phyloP scores from a whole-genome alignment of 2,888 invertebrate species.

The Macrosoma leucophasiata region DNA sequence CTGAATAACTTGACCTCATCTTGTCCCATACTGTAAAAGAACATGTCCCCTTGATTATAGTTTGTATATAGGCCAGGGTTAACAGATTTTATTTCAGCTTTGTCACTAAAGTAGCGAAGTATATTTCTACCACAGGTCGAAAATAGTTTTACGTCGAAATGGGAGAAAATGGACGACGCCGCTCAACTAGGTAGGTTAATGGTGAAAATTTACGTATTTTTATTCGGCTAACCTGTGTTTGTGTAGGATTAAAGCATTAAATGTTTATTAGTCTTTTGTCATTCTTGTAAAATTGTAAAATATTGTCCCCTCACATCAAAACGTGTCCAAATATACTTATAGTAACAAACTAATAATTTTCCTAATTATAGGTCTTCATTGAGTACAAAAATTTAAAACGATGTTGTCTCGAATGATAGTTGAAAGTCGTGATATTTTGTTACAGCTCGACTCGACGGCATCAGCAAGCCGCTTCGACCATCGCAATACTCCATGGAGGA shows the following conservation, averaged over 20 bases:
- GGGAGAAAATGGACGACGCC: constrained; percentile 91
- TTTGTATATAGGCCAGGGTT: constrained; percentile 48
- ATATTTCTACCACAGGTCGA: constrained; percentile 66
- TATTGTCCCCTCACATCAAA: too few species aligned
- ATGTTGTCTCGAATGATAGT: too few species aligned
- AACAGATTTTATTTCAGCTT: constrained; percentile 67
- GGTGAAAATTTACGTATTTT: too few species aligned
- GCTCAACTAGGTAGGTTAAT: constrained; percentile 87
- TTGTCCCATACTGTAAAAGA: constrained; percentile 8
- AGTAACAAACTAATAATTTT: too few species aligned
- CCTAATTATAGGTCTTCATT: too few species aligned
- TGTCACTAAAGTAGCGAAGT: constrained; percentile 60
- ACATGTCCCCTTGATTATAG: too few species aligned
- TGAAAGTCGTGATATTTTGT: constrained; percentile 46
- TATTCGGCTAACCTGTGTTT: too few species aligned
- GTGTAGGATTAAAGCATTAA: too few species aligned
- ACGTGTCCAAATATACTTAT: too few species aligned
- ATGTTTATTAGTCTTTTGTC: too few species aligned
- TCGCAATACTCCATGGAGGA: constrained; percentile 90
- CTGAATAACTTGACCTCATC: constrained; percentile 16
- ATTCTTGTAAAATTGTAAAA: too few species aligned
- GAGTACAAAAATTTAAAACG: too few species aligned
- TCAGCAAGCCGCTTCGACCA: constrained; percentile 83
- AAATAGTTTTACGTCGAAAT: constrained; percentile 78
- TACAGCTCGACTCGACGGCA: constrained; percentile 95